A percentile compares a stretch with the other conserved stretches of the same genome.
Conservation (phyloP, 2,888 invertebrate species). For the Odontocerum albicorne region DNA sequence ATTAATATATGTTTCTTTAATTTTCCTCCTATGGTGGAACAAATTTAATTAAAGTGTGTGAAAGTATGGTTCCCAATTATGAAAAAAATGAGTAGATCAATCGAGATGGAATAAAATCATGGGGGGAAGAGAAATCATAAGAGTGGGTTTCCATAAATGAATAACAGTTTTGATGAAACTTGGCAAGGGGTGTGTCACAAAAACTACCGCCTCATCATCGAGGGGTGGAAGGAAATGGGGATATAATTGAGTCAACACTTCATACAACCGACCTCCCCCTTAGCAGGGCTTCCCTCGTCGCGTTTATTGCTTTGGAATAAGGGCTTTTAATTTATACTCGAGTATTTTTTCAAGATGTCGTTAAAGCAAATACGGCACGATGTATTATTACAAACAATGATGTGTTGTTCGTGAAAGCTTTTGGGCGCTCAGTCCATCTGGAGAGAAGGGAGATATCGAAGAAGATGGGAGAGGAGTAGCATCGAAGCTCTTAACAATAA, state of each 20-base stretch:
- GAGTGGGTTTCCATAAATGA: conserved; percentile 19
- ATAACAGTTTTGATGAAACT: conserved; percentile 28
- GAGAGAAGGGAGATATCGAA: conserved; percentile 3
- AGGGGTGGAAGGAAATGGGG: conserved; percentile 32
- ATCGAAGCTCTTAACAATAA: not conserved
- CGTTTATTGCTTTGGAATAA: conserved; percentile 33
- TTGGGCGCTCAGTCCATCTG: not conserved
- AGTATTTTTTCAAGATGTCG: conserved; percentile 33
- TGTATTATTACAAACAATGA: conserved; percentile 21
- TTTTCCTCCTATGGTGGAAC: too few relatives aligned
- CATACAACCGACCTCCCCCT: conserved; percentile 24
- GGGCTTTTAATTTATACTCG: conserved; percentile 36
- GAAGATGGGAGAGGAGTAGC: not conserved
- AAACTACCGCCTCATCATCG: conserved; percentile 13
- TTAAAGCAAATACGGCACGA: conserved; percentile 29
- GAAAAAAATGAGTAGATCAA: not conserved
- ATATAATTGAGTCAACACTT: conserved; percentile 37
- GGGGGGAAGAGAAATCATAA: conserved; percentile 12
- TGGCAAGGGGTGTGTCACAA: conserved; percentile 20
- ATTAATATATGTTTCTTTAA: too few relatives aligned
- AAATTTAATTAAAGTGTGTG: too few relatives aligned
- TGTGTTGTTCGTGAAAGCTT: not conserved
- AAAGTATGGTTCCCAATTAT: not conserved
- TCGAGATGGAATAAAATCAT: not conserved
- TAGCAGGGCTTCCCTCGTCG: conserved; percentile 17